Conservation (phyloP, 2,113 vertebrate species). For the Sorex araneus region DNA sequence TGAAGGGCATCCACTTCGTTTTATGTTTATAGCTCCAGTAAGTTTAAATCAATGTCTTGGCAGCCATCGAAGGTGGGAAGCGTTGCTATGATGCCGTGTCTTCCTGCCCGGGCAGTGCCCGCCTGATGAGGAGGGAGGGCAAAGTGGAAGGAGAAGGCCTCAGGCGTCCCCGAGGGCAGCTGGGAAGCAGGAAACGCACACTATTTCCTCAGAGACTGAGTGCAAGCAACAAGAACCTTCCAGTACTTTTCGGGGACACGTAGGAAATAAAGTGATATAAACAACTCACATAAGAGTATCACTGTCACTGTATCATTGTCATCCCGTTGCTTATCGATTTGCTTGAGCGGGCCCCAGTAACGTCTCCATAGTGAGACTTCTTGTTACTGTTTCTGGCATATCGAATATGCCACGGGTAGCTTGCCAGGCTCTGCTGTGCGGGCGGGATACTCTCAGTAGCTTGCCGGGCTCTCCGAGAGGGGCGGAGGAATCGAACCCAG, state of each 20-base stretch:
- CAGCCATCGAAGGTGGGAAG: not conserved
- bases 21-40: constrained; percentile 28
- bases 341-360: too few relatives aligned
- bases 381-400: too few relatives aligned
- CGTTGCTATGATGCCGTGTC: not conserved
- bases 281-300: too few relatives aligned
- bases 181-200: not conserved
- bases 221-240: not conserved
- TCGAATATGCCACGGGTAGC: too few relatives aligned
- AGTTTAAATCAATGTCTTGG: constrained; percentile 30
- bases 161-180: not conserved
- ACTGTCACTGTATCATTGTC: too few relatives aligned
- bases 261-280: not conserved
- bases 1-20: not conserved
- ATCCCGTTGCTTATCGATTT: too few relatives aligned
- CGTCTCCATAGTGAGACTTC: too few relatives aligned
- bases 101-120: not conserved
- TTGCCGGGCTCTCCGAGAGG: too few relatives aligned
- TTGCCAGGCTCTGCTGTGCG: too few relatives aligned
- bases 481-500: too few relatives aligned
- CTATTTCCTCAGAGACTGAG: not conserved
- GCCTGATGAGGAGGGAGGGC: not conserved
- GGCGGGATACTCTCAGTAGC: too few relatives aligned
- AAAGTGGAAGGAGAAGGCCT: not conserved
- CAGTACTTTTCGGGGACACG: not conserved